Base-by-base conservation (phyloP, 2,888 invertebrate species). In the Philopedon plagiatum region DNA sequence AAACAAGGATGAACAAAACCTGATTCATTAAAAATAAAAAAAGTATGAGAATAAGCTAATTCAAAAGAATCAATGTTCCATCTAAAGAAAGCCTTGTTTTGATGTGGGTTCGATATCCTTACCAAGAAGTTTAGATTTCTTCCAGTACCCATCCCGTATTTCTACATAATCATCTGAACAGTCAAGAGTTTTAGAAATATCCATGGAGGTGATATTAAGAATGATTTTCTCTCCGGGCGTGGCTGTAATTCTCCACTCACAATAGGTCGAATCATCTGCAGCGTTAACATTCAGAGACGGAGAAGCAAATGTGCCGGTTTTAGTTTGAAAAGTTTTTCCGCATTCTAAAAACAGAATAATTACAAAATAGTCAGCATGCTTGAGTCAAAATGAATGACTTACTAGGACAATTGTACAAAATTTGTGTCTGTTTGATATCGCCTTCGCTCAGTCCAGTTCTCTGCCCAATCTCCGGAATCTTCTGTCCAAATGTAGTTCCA, bases 181-280 rank as follows among this genome's bases (percentile, higher is more conserved):
- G 76, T 93, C 92, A 77, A 93, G 91, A 0, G 95, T 93, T 80
- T 94, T 93, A 80, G 92, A 92, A 76, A 97, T 92, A 83, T 97
- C 96, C 81, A 98, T 87, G 78, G 90, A 90, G 18, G 96, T 96
- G 70, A 99, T 91, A 83, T 97, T 97, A 3, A 99, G 88, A 0
- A 95, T 92, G 70, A 99, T 97, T 68, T 94, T 90, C 86, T 98
- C 98, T 0, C 98, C 98, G 80, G 97, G 96, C 0, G 98, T 97
- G 0, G 98, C 98, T 0, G 96, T 94, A 75, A 99, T 97, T 57
- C 98, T 88, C 98, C 98, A 99, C 84, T 97, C 96, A 85, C 98
- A 99, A 39, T 98, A 98, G 37, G 90, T 88, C 79, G 93, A 93
- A 0, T 87, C 85, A 41, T 87, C 87, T 80, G 71, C 85, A 79